A percentile compares a stretch with the other conserved stretches of the same genome.
Evolutionary conservation across 2,888 invertebrate genomes (phyloP).

Genomic region (Melanostoma scalare): DNA sequence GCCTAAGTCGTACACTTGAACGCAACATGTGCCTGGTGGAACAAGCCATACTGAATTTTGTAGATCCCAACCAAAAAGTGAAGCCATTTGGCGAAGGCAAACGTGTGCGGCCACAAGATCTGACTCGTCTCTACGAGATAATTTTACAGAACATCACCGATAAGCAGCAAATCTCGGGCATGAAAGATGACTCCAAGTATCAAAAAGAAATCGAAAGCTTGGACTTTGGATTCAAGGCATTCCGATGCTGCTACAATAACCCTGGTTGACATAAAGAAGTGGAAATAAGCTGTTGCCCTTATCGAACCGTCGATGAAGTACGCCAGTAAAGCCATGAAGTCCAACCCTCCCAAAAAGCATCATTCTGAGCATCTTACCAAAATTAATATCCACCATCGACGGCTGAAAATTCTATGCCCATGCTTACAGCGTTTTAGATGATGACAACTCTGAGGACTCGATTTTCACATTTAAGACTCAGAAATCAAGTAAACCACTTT

Average conservation of each 20-base stretch:
- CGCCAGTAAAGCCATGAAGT: conserved; percentile 84
- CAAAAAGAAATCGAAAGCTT: conserved; percentile 88
- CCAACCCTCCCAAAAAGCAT: conserved; percentile 80
- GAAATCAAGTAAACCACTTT: conserved; percentile 86
- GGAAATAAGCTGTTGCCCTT: conserved; percentile 94
- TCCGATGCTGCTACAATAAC: conserved; percentile 95
- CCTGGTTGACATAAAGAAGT: conserved; percentile 90
- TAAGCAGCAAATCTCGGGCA: conserved; percentile 89
- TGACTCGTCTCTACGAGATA: conserved; percentile 95
- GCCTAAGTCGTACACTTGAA: conserved; percentile 93
- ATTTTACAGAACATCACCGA: conserved; percentile 94
- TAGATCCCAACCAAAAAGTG: conserved; percentile 82
- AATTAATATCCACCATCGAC: conserved; percentile 86
- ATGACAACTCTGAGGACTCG: conserved; percentile 86
- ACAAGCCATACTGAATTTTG: conserved; percentile 85
- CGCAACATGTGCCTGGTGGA: conserved; percentile 93
- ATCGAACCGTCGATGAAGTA: conserved; percentile 89
- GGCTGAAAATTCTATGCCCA: conserved; percentile 91
- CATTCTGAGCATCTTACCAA: conserved; percentile 82
- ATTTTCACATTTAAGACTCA: conserved; percentile 79
- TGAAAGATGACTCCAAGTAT: conserved; percentile 88
- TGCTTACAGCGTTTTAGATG: conserved; percentile 91
- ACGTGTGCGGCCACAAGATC: conserved; percentile 92
- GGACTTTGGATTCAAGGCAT: conserved; percentile 90
- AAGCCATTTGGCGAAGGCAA: conserved; percentile 82